Base-by-base conservation (phyloP, 2,113 vertebrate species). In the Martes martes region DNA sequence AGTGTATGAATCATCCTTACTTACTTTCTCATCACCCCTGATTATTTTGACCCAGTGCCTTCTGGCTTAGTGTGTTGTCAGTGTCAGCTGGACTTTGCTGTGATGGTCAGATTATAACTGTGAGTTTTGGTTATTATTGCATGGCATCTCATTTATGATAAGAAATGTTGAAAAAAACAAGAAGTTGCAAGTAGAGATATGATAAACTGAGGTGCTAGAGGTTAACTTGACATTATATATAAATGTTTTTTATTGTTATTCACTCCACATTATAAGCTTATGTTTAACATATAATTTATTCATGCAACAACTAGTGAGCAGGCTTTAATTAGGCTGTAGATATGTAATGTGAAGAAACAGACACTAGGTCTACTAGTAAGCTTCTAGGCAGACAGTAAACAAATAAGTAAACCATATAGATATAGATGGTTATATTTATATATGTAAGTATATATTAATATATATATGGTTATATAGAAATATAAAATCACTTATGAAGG, bases 81-180 rank as follows among this genome's bases (percentile, higher is more conserved):
- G 0, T n/a, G 61, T 85, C 86, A 79, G 15, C 7, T 79, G 50
- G 71, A 96, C 11, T 61, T 96, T 24, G n/a, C 59, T 71, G 50
- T 36, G 26, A 79, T n/a, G 11, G 21, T 57, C 31, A 96, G 47
- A 78, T 82, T 79, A 21, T 87, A 84, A 59, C 24, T 67, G 23
- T 59, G 57, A 85, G 33, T 79, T 89, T 85, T 50, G 78, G 39
- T 90, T 42, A 61, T 93, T 39, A 61, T 52, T 79, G 26, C 42
- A 90, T 52, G 11, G 50, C 52, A 31, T 94, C 50, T 71, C 18
- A 57, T 65, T 89, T 69, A 52, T n/a, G 59, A n/a, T 42, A 85
- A 96, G 59, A 96, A 93, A 89, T 84, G 16, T 61, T 85, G 33
- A 33, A n/a, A 85, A 78, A 90, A 69, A 55, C 63, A 78, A 74